Evolutionary conservation across 2,888 invertebrate genomes (phyloP), one percentile per base, ranked within the genome.

Genomic region (Dolomedes plantarius): DNA sequence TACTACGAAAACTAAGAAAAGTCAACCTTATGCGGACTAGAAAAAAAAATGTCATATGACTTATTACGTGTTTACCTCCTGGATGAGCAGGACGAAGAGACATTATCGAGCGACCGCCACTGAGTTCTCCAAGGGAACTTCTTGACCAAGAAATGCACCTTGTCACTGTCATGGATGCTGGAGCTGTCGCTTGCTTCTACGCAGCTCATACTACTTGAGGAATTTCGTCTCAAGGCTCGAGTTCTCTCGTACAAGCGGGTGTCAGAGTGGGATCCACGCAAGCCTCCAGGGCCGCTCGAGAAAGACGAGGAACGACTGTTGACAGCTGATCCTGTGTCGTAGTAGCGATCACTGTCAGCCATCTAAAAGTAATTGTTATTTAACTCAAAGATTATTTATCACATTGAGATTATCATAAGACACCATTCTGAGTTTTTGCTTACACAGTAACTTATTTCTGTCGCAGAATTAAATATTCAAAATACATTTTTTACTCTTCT

Each of bases 101-200:
- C 78, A 27, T 86, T 86, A 31, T 86, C 86, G 9, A 76, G 3
- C 0, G 86, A 86, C 5, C 80, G 64, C 83, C 85, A 83, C 19
- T 79, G 74, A 0, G 74, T 68, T 41, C 72, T 76, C 76, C 79
- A 80, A 1, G 79, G 79, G 13, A 71, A 75, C 28, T 46, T 79
- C 36, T 39, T 64, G 13, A 79, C 27, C 7, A 81, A 19, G 23
- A 39, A 76, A 31, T 77, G 73, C 19, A 67, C 39, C 19, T 56
- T 62, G 19, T 85, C 87, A 9, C 81, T 81, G 46, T 87, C 87
- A 28, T 87, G 81, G 5, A 87, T 28, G 50, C 87, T 87, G 28
- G 87, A 87, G 28, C 87, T 87, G 41, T 87, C 87, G 19, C 87
- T 87, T 1, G 76, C 79, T 23, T 87, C 87, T n/a, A 87, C 79